These are phyloP conservation scores for Anniella stebbinsi DNA, from an alignment of 2,797 vertebrate genomes.

Conservation along the genomic window DNA sequence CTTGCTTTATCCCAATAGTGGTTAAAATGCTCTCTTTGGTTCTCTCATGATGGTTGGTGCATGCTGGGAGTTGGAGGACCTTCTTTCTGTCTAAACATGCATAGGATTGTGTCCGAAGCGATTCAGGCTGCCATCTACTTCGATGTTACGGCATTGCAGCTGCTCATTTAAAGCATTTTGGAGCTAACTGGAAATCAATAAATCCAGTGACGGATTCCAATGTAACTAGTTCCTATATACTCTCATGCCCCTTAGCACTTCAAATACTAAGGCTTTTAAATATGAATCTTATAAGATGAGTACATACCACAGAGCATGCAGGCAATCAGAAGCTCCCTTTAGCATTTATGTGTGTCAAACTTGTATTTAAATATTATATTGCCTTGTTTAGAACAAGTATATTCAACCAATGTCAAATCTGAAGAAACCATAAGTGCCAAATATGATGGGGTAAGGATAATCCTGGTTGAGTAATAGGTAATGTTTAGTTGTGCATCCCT, in stretches of 20 bases:
- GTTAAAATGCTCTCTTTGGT: background rate
- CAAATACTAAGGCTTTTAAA: background rate
- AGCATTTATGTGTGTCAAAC: background rate
- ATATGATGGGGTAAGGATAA: background rate
- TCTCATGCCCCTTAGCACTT: background rate
- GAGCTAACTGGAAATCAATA: background rate
- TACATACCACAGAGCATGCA: background rate
- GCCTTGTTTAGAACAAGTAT: background rate
- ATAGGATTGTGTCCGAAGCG: too few species aligned
- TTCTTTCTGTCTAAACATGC: too few species aligned
- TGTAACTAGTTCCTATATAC: background rate
- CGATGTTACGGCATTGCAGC: background rate
- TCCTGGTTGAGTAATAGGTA: background rate
- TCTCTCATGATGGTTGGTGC: background rate
- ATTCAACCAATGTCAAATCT: background rate
- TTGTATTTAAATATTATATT: background rate
- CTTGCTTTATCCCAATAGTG: background rate
- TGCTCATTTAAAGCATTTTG: background rate
- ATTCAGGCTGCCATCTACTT: background rate
- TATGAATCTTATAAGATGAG: background rate
- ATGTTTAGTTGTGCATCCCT: background rate
- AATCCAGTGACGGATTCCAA: background rate
- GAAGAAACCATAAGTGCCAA: background rate
- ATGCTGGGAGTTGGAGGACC: background rate
- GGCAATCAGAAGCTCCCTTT: background rate